Conservation (phyloP, 2,797 vertebrate species). For the Nannoperca australis region DNA sequence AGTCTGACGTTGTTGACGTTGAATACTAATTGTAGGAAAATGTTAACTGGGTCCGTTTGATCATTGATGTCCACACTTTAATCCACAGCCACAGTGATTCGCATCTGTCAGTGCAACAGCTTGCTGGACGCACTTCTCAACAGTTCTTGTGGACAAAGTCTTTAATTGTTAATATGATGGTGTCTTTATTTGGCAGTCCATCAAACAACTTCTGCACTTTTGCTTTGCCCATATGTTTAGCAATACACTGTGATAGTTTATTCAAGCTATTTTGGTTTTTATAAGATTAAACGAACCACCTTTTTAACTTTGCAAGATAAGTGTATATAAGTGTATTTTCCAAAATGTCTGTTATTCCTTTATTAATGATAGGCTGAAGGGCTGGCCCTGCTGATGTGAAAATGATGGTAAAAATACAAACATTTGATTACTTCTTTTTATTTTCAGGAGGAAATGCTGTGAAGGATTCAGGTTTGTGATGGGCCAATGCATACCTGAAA, state of each 20-base stretch:
- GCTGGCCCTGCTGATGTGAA: neutral
- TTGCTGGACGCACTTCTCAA: neutral
- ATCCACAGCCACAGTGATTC: neutral
- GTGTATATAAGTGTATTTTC: neutral
- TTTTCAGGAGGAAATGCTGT: conserved; percentile 87
- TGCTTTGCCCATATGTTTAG: neutral
- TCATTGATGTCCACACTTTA: neutral
- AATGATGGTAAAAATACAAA: neutral
- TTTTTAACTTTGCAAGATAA: neutral
- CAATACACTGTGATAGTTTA: neutral
- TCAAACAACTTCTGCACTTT: neutral
- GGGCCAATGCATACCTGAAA: conserved; percentile 88
- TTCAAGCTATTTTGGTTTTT: too few species aligned
- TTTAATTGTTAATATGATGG: neutral
- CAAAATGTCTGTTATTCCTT: neutral
- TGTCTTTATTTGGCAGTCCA: neutral
- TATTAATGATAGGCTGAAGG: neutral
- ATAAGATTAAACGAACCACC: too few species aligned
- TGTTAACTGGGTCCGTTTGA: neutral
- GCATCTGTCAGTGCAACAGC: neutral
- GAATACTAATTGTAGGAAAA: neutral
- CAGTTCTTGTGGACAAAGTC: neutral
- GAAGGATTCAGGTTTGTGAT: conserved; percentile 88
- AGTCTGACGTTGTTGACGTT: neutral
- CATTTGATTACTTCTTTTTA: neutral